phyloP scores from a whole-genome alignment of 2,797 vertebrate species.

The Etheostoma nigrum region DNA sequence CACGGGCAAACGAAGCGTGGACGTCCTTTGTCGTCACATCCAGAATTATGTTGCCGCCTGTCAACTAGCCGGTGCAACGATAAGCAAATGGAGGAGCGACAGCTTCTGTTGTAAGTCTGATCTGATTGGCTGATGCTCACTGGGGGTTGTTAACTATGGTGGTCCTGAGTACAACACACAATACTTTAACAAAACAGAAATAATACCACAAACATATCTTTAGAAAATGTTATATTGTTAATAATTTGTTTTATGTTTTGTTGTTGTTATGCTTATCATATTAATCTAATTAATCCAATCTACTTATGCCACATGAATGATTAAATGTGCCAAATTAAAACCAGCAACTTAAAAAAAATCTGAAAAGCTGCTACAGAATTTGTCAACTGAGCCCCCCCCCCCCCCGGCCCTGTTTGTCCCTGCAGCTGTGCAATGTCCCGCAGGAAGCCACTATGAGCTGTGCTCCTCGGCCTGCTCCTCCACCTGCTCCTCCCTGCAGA shows the following conservation, averaged over 20 bases:
- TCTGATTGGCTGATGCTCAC: neutral
- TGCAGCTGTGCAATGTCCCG: conserved; percentile 34
- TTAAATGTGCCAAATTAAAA: neutral
- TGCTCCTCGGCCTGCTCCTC: conserved; percentile 72
- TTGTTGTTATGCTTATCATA: too few species aligned
- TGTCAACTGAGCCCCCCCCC: neutral
- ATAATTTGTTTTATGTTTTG: too few species aligned
- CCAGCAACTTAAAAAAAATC: neutral
- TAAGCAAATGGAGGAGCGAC: conserved; percentile 35
- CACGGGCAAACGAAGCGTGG: fast-evolving
- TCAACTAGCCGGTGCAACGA: conserved; percentile 34
- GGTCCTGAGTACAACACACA: neutral
- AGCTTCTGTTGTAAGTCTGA: conserved; percentile 45
- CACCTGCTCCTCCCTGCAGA: conserved; percentile 70
- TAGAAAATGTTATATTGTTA: too few species aligned
- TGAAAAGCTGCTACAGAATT: neutral
- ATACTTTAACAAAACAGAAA: too few species aligned
- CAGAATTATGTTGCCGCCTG: conserved; percentile 39
- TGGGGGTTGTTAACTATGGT: neutral
- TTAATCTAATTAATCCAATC: neutral
- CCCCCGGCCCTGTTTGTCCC: neutral
- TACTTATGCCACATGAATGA: neutral
- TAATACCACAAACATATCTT: too few species aligned
- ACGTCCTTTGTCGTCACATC: conserved; percentile 37
- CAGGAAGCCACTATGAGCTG: conserved; percentile 56